Base-by-base conservation (phyloP, 2,888 invertebrate species). In the Cerceris ruficornis region DNA sequence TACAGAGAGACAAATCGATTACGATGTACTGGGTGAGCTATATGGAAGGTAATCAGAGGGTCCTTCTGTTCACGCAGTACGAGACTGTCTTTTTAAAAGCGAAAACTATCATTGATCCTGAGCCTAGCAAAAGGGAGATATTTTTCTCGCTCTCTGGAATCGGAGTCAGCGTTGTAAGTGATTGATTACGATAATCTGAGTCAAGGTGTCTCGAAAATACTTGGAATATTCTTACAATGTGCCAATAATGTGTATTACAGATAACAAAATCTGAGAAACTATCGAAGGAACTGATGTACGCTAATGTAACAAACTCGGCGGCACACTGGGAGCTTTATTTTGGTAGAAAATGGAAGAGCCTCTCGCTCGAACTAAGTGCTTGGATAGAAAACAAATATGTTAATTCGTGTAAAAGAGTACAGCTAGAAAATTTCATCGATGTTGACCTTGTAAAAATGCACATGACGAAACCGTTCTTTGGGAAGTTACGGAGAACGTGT, bases 401-500 rank as follows among this genome's bases (percentile, higher is more conserved):
- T 85, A 94, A 94, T 41, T 95, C 95, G 13, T 94, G 95, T 82
- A 95, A 95, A 86, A 95, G 95, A 87, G 96, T 96, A 64, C 95
- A 96, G 83, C 92, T 97, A 58, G 96, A 96, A 89, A 96, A 97
- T 89, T 96, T 96, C 90, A 94, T 97, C 60, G 94, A 94, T 89
- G 94, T 97, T 69, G 97, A 97, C 90, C 94, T 97, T 83, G 95
- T 95, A 64, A 96, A 96, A 91, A 97, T 97, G 97, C 96, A 96
- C 86, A 97, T 97, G 96, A 95, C 96, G 0, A 96, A 96, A 90
- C 97, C 97, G 0, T 97, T 97, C 92, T 96, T 96, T 88, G 96
- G 97, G 0, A 96, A 96, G 87, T 91, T 97, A 39, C 92, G 96
- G 55, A 93, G 97, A 54, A 95, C 94, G 0, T 96, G 96, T 89